These are phyloP conservation scores for Aphelocoma californica DNA, from an alignment of 2,797 vertebrate genomes.

Conservation along the genomic window DNA sequence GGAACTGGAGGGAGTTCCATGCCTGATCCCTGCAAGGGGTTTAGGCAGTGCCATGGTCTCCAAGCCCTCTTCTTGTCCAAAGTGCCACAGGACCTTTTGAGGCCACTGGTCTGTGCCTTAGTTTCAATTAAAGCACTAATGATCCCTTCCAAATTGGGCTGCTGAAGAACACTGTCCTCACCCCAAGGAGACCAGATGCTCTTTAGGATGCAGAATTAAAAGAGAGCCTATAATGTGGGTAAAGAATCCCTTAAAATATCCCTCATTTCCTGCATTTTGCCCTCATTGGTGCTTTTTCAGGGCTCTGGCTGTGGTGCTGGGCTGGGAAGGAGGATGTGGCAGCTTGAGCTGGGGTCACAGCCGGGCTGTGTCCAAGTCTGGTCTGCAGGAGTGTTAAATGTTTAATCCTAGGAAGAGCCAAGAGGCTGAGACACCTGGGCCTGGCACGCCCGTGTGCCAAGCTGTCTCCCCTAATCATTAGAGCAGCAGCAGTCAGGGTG, in stretches of 20 bases:
- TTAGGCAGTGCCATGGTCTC: neutral
- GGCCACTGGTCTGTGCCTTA: neutral
- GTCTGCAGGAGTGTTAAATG: neutral
- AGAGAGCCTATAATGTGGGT: neutral
- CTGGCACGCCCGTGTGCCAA: neutral
- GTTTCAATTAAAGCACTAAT: neutral
- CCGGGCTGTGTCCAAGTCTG: rapidly evolving
- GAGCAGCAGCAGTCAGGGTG: neutral
- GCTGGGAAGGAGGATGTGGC: neutral
- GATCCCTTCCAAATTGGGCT: neutral
- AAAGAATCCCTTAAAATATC: neutral
- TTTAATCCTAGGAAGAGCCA: neutral
- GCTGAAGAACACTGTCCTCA: neutral
- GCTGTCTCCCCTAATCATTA: conserved; percentile 3
- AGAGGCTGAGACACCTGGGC: neutral
- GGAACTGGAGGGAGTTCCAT: rapidly evolving
- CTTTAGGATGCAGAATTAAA: neutral
- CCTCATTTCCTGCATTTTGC: neutral
- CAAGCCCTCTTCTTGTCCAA: neutral
- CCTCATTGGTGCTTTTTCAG: neutral
- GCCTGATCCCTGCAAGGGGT: neutral
- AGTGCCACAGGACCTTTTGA: neutral
- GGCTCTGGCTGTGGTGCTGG: neutral
- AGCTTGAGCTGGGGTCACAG: rapidly evolving
- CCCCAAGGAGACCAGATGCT: neutral